These are phyloP conservation scores for Platyrinchus mystaceus DNA, from an alignment of 2,797 vertebrate species.

Conservation along the genomic window DNA sequence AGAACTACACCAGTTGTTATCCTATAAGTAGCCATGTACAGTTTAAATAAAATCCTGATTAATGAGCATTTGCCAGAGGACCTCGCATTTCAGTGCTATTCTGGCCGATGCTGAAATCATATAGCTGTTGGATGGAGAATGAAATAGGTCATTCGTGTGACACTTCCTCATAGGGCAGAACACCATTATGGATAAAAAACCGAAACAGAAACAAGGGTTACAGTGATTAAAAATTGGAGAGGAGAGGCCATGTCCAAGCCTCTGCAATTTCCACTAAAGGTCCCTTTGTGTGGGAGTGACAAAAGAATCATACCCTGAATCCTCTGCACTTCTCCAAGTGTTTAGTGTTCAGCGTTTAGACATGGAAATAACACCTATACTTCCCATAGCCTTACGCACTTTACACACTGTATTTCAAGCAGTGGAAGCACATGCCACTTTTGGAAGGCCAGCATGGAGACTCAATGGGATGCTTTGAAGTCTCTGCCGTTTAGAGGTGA, in stretches of 20 bases:
- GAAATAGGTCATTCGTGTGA: background rate
- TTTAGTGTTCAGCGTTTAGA: background rate
- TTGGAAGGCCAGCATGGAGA: background rate
- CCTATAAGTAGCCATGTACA: background rate
- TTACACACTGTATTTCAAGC: fast-evolving
- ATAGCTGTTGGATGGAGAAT: background rate
- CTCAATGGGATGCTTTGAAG: background rate
- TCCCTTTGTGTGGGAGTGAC: background rate
- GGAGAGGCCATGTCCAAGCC: background rate
- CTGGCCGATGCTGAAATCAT: background rate
- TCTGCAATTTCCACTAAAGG: background rate
- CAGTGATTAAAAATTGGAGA: background rate
- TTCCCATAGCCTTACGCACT: background rate
- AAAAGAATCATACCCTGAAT: background rate
- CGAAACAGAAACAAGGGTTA: background rate
- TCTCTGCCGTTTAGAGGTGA: background rate
- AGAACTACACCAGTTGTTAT: background rate
- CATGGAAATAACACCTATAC: background rate
- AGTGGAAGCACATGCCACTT: background rate
- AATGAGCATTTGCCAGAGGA: background rate
- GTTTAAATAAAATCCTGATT: constrained; percentile 4
- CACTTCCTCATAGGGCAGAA: background rate
- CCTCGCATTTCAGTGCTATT: background rate
- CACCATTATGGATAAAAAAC: background rate
- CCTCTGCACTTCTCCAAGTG: background rate